A percentile compares a stretch with the other conserved stretches of the same genome.
phyloP scores from a whole-genome alignment of 2,888 invertebrate species.

The Clepsis dumicolana region DNA sequence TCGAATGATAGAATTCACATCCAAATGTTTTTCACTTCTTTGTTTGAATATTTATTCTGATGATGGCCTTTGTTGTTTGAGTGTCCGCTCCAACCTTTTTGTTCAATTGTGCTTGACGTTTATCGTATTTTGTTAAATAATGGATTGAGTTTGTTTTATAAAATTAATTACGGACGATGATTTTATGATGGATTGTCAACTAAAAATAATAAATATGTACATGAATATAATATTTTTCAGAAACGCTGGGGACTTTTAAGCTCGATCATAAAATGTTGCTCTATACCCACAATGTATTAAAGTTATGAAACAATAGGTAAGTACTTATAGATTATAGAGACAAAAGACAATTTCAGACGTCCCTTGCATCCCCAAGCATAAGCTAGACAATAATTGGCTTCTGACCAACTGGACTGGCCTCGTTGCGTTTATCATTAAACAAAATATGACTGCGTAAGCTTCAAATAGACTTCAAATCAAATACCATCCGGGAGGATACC shows the following conservation, averaged over 20 bases:
- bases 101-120: conserved; percentile 41
- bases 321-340: too few relatives aligned
- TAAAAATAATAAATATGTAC: background rate
- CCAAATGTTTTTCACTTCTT: conserved; percentile 77
- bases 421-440: background rate
- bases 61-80: conserved; percentile 61
- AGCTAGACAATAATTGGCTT: conserved; percentile 3
- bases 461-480: too few relatives aligned
- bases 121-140: conserved; percentile 31
- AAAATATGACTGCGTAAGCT: conserved; percentile 2
- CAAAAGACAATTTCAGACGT: background rate
- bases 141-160: conserved; percentile 4
- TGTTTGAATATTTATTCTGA: conserved; percentile 75
- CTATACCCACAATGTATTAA: too few relatives aligned
- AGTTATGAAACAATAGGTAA: too few relatives aligned
- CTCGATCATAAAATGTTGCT: too few relatives aligned
- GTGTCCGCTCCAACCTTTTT: conserved; percentile 45
- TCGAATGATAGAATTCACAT: conserved; percentile 85
- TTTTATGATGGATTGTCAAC: conserved; percentile 4
- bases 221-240: too few relatives aligned
- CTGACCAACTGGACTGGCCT: conserved; percentile 3
- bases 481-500: too few relatives aligned
- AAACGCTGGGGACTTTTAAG: too few relatives aligned
- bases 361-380: background rate
- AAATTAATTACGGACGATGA: conserved; percentile 1